Evolutionary conservation across 2,113 vertebrate genomes (phyloP).

Genomic region (Argyrosomus japonicus): DNA sequence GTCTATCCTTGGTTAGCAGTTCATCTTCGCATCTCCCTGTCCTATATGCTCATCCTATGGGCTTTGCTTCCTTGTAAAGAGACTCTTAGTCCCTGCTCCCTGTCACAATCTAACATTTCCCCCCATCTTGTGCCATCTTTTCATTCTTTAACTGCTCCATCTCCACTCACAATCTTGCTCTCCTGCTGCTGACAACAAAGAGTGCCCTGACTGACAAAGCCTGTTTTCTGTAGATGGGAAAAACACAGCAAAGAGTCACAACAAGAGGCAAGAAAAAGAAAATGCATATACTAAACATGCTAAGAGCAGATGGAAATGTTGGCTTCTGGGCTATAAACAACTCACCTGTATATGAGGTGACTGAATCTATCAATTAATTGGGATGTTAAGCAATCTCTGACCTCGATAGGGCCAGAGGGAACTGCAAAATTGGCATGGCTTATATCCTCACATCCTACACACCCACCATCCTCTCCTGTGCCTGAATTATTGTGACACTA

Average conservation of each 20-base stretch:
- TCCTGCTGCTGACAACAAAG: slow-evolving; percentile 77
- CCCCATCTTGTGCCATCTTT: slow-evolving; percentile 75
- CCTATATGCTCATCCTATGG: slow-evolving; percentile 67
- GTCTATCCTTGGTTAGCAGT: slow-evolving; percentile 78
- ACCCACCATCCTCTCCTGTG: background rate
- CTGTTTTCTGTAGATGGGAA: slow-evolving; percentile 63
- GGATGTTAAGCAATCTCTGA: slow-evolving; percentile 46
- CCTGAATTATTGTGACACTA: slow-evolving; percentile 34
- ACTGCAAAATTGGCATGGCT: slow-evolving; percentile 14
- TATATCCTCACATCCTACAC: slow-evolving; percentile 3
- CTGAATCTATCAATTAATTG: slow-evolving; percentile 47
- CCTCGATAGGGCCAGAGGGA: slow-evolving; percentile 33
- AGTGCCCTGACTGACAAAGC: slow-evolving; percentile 54
- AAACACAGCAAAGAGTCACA: slow-evolving; percentile 67
- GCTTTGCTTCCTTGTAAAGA: slow-evolving; percentile 74
- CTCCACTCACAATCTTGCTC: slow-evolving; percentile 69
- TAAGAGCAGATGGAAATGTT: slow-evolving; percentile 45
- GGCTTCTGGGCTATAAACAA: slow-evolving; percentile 54
- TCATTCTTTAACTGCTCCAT: slow-evolving; percentile 73
- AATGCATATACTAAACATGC: slow-evolving; percentile 54
- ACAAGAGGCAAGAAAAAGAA: slow-evolving; percentile 31
- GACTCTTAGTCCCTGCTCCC: slow-evolving; percentile 66
- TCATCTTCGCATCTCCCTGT: slow-evolving; percentile 65
- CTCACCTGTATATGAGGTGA: slow-evolving; percentile 24
- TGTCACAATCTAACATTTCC: slow-evolving; percentile 76